Conservation (phyloP, 2,113 vertebrate species). For the Diadophis punctatus region DNA sequence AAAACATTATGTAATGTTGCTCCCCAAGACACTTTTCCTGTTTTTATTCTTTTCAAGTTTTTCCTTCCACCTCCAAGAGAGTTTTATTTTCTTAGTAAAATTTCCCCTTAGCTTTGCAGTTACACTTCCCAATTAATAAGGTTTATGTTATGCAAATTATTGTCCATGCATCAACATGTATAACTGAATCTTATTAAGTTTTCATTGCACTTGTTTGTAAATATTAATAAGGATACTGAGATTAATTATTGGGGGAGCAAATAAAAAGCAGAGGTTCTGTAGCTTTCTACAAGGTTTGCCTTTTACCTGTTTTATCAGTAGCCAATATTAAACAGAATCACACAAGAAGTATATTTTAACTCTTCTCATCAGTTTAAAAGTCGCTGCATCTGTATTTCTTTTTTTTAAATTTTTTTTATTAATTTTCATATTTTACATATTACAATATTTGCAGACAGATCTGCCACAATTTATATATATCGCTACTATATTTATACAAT, state of each 20-base stretch:
- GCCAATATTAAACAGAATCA: constrained; percentile 10
- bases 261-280: background rate
- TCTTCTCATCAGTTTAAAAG: constrained; percentile 27
- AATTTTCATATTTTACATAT: too few relatives aligned
- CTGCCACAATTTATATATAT: too few relatives aligned
- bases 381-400: background rate
- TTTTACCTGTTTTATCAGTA: constrained; percentile 29
- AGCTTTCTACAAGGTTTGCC: constrained; percentile 42
- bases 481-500: too few relatives aligned
- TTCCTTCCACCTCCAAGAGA: constrained; percentile 30
- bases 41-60: constrained; percentile 52
- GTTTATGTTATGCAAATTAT: constrained; percentile 52
- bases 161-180: constrained; percentile 53
- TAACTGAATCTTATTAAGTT: constrained; percentile 56
- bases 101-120: constrained; percentile 49
- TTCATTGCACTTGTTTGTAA: constrained; percentile 62
- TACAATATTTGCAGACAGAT: too few relatives aligned
- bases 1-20: background rate
- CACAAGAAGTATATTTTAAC: constrained; percentile 24
- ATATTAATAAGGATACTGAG: constrained; percentile 41
- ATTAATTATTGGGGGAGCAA: constrained; percentile 65
- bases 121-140: constrained; percentile 55
- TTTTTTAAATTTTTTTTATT: too few relatives aligned
- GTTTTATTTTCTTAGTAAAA: constrained; percentile 55
- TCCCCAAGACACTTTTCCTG: constrained; percentile 26